Conservation (phyloP, 2,888 invertebrate species). For the Mechanitis mazaeus region DNA sequence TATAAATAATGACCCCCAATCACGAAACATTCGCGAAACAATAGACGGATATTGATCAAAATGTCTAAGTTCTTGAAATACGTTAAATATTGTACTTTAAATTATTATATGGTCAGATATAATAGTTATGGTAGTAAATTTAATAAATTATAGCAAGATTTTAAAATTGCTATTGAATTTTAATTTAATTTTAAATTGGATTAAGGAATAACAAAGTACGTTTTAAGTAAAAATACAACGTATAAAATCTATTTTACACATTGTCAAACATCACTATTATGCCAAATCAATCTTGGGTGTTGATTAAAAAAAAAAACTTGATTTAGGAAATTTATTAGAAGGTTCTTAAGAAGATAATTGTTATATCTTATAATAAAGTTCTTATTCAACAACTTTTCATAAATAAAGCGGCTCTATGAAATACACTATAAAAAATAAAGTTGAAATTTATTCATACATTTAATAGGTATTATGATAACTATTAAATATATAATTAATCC, state of each 20-base stretch:
- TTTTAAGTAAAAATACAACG: no score
- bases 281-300: no score
- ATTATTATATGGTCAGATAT: no score
- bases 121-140: no score
- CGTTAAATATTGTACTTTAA: no score
- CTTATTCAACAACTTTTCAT: constrained; percentile 19
- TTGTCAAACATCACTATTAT: no score
- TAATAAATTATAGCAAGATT: no score
- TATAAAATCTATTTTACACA: no score
- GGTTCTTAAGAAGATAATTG: constrained; percentile 30
- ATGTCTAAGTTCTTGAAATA: constrained; percentile 1
- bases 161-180: no score
- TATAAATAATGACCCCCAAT: constrained; percentile 40
- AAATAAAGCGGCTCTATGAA: constrained; percentile 46
- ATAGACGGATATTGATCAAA: constrained; percentile 23
- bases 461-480: constrained; percentile 6
- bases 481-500: no score
- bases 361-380: constrained; percentile 20
- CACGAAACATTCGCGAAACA: constrained; percentile 41
- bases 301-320: constrained; percentile 9
- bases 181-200: no score
- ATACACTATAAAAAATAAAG: constrained; percentile 71
- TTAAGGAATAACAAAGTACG: no score
- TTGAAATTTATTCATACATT: constrained; percentile 34
- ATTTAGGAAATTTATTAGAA: constrained; percentile 22